Evolutionary conservation across 2,888 invertebrate genomes (phyloP), one percentile per base, ranked within the genome.

Genomic region (Galeruca laticollis): DNA sequence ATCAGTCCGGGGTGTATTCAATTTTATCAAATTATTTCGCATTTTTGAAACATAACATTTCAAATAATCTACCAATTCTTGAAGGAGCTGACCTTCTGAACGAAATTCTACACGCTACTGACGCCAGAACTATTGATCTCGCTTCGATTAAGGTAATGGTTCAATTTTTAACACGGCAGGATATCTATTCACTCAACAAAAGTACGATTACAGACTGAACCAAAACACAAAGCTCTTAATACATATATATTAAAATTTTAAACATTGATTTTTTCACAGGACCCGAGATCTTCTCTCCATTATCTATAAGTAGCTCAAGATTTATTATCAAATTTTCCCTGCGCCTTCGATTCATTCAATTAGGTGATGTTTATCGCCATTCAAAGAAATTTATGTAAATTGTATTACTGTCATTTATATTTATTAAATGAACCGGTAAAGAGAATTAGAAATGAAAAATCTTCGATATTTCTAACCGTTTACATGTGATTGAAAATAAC

Each of bases 121-220:
- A 64, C 35, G 52, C 51, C 37, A 26, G 54, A 64, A 64, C 63
- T 43, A 64, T 74, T 74, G 82, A 83, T 81, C 80, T 71, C 75
- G 77, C 75, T 74, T 79, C 77, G 84, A 84, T 84, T 83, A 83
- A 81, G 79, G 82, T 85, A 86, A 86, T 85, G 83, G 84, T 84
- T 84, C 83, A 85, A 86, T 86, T 85, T 86, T 85, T 85, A 84
- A 84, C 86, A 79, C 86, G 75, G 82, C 86, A 79, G 84, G 85
- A 83, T 80, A 81, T 82, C 86, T 84, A 85, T 86, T 85, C 82
- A 85, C 77, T 79, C 81, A 82, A 84, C 84, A 84, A 84, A 82
- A 81, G 79, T 81, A 82, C 80, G 82, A 84, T 84, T 84, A 84
- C 83, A 77, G 76, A 75, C 75, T 75, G 72, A 78, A 80, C 78